phyloP scores from a whole-genome alignment of 2,113 vertebrate genomes.

The Nothoprocta perdicaria region DNA sequence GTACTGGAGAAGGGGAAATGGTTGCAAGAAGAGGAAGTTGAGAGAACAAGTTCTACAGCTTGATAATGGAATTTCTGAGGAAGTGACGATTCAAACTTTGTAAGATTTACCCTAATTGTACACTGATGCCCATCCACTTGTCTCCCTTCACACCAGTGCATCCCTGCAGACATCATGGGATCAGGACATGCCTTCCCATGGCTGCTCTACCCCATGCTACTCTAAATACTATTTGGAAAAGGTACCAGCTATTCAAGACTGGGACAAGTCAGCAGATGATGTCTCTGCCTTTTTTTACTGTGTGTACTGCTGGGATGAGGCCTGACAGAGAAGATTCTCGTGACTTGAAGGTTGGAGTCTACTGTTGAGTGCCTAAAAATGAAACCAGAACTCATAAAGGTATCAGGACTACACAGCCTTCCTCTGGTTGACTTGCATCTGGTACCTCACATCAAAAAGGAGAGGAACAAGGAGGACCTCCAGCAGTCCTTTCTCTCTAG shows the following conservation, averaged over 20 bases:
- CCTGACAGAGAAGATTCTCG: not conserved
- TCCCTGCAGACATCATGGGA: not conserved
- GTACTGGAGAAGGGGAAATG: not conserved
- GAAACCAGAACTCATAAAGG: not conserved
- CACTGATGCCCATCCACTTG: accelerated
- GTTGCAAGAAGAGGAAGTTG: not conserved
- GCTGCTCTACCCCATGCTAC: not conserved
- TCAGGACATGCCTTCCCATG: not conserved
- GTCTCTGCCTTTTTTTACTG: not conserved
- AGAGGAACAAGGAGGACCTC: constrained; percentile 21
- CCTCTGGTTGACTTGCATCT: not conserved
- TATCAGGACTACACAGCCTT: not conserved
- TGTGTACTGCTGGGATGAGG: not conserved
- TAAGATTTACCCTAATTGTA: not conserved
- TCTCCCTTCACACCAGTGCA: not conserved
- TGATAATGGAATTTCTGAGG: not conserved
- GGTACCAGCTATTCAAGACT: not conserved
- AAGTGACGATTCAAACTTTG: not conserved
- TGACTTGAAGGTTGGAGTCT: not conserved
- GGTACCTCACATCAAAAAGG: constrained; percentile 5
- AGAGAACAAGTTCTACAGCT: not conserved
- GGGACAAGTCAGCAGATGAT: not conserved
- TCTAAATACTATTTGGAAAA: not conserved
- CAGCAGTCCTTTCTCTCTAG: not conserved
- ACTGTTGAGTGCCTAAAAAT: not conserved